Base-by-base conservation (phyloP, 2,888 invertebrate genomes). In the Hypomecis punctinalis region DNA sequence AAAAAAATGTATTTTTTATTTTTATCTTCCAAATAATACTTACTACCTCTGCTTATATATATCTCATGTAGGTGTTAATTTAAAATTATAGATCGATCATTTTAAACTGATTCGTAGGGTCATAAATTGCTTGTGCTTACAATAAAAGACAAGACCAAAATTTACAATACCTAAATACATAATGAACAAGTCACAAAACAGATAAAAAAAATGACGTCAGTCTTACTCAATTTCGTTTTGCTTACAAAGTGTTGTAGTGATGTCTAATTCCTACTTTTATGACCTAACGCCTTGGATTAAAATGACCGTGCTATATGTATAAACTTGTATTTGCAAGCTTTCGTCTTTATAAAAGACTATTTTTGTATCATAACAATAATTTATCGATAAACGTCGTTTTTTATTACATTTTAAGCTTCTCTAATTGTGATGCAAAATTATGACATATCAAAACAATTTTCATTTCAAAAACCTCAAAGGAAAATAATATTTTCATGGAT, bases 361-460 rank as follows among this genome's bases (percentile, higher is more conserved):
- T 46, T 45, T 63, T 52, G 33, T 58, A 63, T 52, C 68, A 53
- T 64, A 59, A 62, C 42, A 69, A 45, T 55, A 66, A 68, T 2
- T 9, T 49, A 49, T 6, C 7, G 11, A 51, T 51, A 9, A 13
- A 9, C 0, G 33, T 9, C 23, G 6, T n/a, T 52, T 52, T 40
- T 10, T 11, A 52, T 23, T 39, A 37, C 10, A 39, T 51, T 67
- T 46, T 70, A 70, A 72, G 70, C 65, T 68, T 70, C 23, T 68
- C 69, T 63, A 73, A 80, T 83, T 87, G 80, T 86, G 80, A 88
- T 85, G 84, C 83, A 84, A 86, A 79, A 79, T 84, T 81, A 76
- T 80, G 72, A 90, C 91, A 91, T 91, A 91, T 91, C 91, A 91
- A 82, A 70, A 72, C 73, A 74, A 71, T 76, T 78, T 82, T 78